Base-by-base conservation (phyloP, 2,888 invertebrate species). In the Serrognathus titanus region DNA sequence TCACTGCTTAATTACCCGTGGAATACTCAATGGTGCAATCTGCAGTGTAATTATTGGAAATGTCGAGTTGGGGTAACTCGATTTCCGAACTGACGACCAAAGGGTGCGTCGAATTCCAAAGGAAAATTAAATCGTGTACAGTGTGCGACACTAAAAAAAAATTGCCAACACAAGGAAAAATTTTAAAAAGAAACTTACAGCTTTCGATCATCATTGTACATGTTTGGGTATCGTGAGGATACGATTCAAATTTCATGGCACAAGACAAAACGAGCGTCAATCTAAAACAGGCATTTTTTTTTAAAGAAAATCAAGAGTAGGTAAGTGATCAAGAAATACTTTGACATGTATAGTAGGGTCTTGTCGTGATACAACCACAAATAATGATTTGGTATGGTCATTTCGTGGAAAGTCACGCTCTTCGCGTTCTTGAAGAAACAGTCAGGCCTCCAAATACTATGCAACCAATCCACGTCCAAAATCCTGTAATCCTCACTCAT, bases 181-280 rank as follows among this genome's bases (percentile, higher is more conserved):
- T 31, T n/a, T 36, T 39, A n/a, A 20, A 49, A 10, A 56, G n/a
- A 43, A 16, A 51, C 93, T 87, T 82, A 94, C 94, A 83, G 72
- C 94, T 94, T 80, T 95, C 94, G 57, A 95, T 94, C 89, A 92
- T 92, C 88, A 95, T 92, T 51, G 90, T 89, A 75, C 95, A 96
- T 67, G 90, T 89, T 80, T 96, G 95, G 1, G 94, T 94, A 70
- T 96, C 95, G 71, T 95, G 94, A 0, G 95, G 95, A 75, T 94
- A 95, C 0, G 92, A 86, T 72, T 94, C 92, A 67, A 95, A 93
- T 78, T 94, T 92, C 95, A 95, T 95, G 2, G 94, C 94, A 76
- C 95, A 95, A 0, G 94, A 94, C 35, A 96, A 78, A 0, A 94
- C 94, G 65, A 96, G 74, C 0, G 94, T 94, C 65, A 96, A 79